A percentile compares a stretch with the other conserved stretches of the same genome.
These are phyloP conservation scores for Drosophila auraria DNA, from an alignment of 1,140 invertebrate genomes.

Conservation along the genomic window DNA sequence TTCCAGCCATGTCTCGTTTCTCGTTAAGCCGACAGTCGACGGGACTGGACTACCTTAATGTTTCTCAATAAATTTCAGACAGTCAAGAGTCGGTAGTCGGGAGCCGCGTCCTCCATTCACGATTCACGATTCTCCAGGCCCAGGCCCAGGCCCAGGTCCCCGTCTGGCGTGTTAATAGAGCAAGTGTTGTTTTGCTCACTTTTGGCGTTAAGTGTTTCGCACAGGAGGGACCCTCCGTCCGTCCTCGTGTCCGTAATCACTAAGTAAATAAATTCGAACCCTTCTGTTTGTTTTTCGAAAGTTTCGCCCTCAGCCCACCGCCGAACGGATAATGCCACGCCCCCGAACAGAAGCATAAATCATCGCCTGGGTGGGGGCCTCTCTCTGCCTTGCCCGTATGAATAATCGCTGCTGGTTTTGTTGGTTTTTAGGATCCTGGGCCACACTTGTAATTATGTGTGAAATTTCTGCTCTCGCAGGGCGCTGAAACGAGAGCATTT, in stretches of 20 bases:
- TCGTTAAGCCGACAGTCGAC: slow-evolving; percentile 60
- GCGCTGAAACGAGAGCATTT: slow-evolving; percentile 24
- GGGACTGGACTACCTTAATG: slow-evolving; percentile 56
- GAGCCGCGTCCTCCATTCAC: slow-evolving; percentile 10
- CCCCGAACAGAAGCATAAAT: slow-evolving; percentile 45
- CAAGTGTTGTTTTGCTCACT: slow-evolving; percentile 85
- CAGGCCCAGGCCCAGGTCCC: background rate
- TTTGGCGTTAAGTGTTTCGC: slow-evolving; percentile 84
- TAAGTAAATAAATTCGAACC: slow-evolving; percentile 75
- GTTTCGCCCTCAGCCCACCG: slow-evolving; percentile 28
- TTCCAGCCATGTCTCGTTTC: slow-evolving; percentile 42
- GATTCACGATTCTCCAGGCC: background rate
- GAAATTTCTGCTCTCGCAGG: slow-evolving; percentile 45
- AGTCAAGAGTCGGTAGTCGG: slow-evolving; percentile 12
- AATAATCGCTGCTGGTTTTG: slow-evolving; percentile 24
- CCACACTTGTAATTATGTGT: slow-evolving; percentile 69
- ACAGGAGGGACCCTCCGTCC: slow-evolving; percentile 22
- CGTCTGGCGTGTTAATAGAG: slow-evolving; percentile 77
- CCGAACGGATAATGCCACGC: slow-evolving; percentile 61
- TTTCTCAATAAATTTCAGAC: slow-evolving; percentile 73
- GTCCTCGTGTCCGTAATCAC: slow-evolving; percentile 51
- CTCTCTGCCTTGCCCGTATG: background rate
- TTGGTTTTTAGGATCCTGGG: slow-evolving; percentile 8
- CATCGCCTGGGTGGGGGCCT: slow-evolving; percentile 32
- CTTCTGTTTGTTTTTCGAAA: slow-evolving; percentile 77